Evolutionary conservation across 2,888 invertebrate species (phyloP), one percentile per base, ranked within the genome.

Genomic region (Noctua comes): DNA sequence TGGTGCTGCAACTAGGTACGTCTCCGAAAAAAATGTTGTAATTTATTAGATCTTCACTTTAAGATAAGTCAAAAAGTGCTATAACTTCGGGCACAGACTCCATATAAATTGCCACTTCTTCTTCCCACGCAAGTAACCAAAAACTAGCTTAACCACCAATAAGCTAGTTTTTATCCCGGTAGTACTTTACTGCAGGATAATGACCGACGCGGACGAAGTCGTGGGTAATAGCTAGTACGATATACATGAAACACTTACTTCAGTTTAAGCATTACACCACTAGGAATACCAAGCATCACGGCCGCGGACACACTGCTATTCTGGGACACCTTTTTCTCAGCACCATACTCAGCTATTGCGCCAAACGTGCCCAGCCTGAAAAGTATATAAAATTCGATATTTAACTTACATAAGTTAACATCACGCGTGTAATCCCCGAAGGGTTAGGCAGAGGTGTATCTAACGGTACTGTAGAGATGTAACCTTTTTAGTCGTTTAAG

Each of bases 291-390:
- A 31, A 99, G 96, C 83, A 98, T 97, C 62, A 99, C 98, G 0
- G 98, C 97, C 1, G 99, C 99, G 0, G 98, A 98, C 2, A 99
- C 96, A 65, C 98, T 98, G 92, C 98, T 99, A 91, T 99, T 98
- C 93, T 99, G 98, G 0, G 99, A 99, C 48, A 99, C 97, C 93
- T 98, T 99, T 91, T 99, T 99, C 92, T 99, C 99, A 1, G 98
- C 98, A 0, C 99, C 99, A 92, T 99, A 99, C 92, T 99, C 99
- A 0, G 99, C 96, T 77, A 98, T 97, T 6, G 98, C 98, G 11
- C 99, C 99, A 94, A 99, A 98, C 0, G 99, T 98, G 24, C 99
- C 99, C 68, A 98, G 97, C 94, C 98, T 99, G 92, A 51, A 92
- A 90, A 75, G 66, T 43, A 70, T 40, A 46, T 62, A 46, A 54